phyloP scores from a whole-genome alignment of 2,113 vertebrate genomes.

The Emberiza fucata region DNA sequence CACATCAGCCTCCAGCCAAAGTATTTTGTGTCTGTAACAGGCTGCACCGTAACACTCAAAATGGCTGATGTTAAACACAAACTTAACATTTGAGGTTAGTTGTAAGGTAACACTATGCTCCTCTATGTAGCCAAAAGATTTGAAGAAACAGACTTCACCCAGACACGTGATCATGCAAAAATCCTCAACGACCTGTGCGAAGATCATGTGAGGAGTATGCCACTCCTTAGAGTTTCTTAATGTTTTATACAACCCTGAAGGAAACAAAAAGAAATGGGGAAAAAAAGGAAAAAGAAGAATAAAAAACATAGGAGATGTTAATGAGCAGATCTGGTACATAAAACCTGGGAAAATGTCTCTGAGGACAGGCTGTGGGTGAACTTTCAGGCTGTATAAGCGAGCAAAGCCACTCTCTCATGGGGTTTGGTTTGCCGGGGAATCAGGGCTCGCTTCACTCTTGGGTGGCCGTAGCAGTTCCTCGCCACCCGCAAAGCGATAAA shows the following conservation, averaged over 20 bases:
- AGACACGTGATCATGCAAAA: not conserved
- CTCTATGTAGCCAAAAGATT: not conserved
- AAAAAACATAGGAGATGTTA: not conserved
- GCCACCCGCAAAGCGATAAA: not conserved
- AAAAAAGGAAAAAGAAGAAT: fast-evolving
- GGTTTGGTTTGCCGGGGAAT: not conserved
- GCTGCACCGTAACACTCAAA: not conserved
- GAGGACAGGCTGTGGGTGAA: not conserved
- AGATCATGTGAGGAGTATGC: fast-evolving
- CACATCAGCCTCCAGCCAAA: not conserved
- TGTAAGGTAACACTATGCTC: not conserved
- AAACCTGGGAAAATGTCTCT: not conserved
- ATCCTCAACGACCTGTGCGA: not conserved
- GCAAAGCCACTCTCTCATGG: not conserved
- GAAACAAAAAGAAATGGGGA: fast-evolving
- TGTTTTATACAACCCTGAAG: not conserved
- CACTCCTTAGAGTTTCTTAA: not conserved
- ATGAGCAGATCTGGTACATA: not conserved
- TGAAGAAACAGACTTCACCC: not conserved
- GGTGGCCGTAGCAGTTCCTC: not conserved
- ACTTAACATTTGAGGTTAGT: not conserved
- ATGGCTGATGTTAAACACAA: not conserved
- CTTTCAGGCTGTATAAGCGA: fast-evolving
- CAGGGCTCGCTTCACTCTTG: not conserved
- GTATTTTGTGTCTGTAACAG: fast-evolving